Percentiles rank a stretch among this genome's conserved stretches.
These are phyloP conservation scores for Maconellicoccus hirsutus DNA, from an alignment of 1,140 invertebrate genomes.

Conservation along the genomic window DNA sequence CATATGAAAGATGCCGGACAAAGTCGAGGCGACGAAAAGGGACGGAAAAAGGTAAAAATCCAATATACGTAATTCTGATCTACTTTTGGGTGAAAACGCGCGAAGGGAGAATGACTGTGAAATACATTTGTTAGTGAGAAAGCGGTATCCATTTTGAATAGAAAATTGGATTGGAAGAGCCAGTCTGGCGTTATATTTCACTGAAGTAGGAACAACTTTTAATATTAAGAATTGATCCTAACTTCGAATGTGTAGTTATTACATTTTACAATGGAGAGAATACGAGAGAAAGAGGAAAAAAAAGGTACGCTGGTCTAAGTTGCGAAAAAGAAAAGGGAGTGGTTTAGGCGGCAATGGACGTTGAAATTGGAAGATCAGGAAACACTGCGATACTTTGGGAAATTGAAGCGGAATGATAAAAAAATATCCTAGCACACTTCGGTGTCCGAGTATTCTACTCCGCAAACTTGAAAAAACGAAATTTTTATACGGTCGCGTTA, in stretches of 20 bases:
- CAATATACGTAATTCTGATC: constrained; percentile 5
- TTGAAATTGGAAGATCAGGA: constrained; percentile 8
- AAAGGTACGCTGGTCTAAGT: background rate
- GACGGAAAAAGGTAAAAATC: constrained; percentile 3
- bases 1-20: no score
- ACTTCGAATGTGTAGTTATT: background rate
- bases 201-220: constrained; percentile 8
- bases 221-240: constrained; percentile 9
- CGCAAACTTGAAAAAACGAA: background rate
- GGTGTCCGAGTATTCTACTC: background rate
- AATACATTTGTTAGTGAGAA: background rate
- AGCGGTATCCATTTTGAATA: constrained; percentile 8
- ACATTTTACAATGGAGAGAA: background rate
- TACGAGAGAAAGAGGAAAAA: background rate
- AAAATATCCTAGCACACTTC: constrained; percentile 1
- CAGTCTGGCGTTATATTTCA: constrained; percentile 3
- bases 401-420: constrained; percentile 9
- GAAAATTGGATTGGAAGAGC: constrained; percentile 7
- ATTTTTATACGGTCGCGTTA: constrained; percentile 3
- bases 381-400: background rate
- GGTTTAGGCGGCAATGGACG: constrained; percentile 1
- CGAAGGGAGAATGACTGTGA: background rate
- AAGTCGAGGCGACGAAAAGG: background rate
- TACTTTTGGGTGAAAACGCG: background rate
- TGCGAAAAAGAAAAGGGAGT: background rate